These are phyloP conservation scores for Ovis canadensis DNA, from an alignment of 2,113 vertebrate genomes.

Conservation along the genomic window DNA sequence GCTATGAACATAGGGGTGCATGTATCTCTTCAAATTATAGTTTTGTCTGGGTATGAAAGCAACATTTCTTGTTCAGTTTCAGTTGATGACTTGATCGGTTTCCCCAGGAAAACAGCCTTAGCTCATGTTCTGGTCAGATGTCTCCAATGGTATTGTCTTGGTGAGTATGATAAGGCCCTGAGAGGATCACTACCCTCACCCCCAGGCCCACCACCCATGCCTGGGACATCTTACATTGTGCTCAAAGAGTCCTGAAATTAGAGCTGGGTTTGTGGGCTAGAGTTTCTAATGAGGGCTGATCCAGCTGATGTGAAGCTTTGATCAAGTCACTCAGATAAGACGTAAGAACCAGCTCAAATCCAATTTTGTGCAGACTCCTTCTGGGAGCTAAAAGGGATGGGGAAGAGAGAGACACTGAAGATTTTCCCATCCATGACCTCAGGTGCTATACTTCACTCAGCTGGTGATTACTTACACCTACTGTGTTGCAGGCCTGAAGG, in stretches of 20 bases:
- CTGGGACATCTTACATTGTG: neutral
- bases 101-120: constrained; percentile 2
- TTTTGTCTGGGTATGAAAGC: neutral
- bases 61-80: neutral
- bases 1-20: neutral
- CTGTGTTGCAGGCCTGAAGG: neutral
- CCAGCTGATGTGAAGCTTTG: neutral
- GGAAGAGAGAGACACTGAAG: neutral
- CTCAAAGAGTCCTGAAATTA: constrained; percentile 45
- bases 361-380: constrained; percentile 30
- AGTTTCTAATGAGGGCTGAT: neutral
- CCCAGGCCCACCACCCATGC: neutral
- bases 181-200: neutral
- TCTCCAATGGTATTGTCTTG: neutral
- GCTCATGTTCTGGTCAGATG: neutral
- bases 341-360: constrained; percentile 28
- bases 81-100: neutral
- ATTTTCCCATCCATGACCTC: neutral
- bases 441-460: neutral
- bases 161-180: neutral
- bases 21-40: neutral
- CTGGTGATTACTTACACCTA: neutral
- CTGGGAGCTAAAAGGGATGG: neutral
- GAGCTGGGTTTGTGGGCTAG: constrained; percentile 23
- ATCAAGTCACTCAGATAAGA: constrained; percentile 34